Evolutionary conservation across 2,797 vertebrate species (phyloP).

Genomic region (Semaprochilodus insignis): DNA sequence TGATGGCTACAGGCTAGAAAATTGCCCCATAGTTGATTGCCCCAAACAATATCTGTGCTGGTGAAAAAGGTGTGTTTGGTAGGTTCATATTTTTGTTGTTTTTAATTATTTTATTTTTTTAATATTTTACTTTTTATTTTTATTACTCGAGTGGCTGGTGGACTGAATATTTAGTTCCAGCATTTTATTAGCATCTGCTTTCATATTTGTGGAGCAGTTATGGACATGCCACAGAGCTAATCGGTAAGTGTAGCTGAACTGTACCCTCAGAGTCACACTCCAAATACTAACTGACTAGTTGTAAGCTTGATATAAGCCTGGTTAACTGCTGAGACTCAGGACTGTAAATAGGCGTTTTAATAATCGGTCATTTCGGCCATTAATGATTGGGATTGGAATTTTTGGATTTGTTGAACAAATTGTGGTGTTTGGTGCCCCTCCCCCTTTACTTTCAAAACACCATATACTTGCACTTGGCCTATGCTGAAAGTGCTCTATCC

Average conservation of each 20-base stretch:
- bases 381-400: constrained; percentile 6
- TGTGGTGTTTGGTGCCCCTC: background rate
- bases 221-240: constrained; percentile 23
- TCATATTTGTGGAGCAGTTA: constrained; percentile 29
- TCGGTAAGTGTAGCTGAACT: constrained; percentile 12
- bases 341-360: constrained; percentile 38
- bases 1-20: background rate
- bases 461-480: constrained; percentile 26
- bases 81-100: background rate
- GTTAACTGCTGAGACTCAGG: constrained; percentile 48
- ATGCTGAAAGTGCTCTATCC: constrained; percentile 26
- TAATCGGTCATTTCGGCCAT: constrained; percentile 2
- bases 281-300: constrained; percentile 14
- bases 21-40: no score
- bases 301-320: background rate
- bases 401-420: background rate
- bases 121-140: background rate
- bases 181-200: background rate
- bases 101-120: background rate
- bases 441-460: constrained; percentile 7
- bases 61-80: background rate
- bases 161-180: background rate
- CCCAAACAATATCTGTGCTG: background rate
- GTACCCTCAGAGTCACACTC: constrained; percentile 13
- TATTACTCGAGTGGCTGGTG: background rate